phyloP scores from a whole-genome alignment of 2,797 vertebrate genomes.

The Bovichtus diacanthus region DNA sequence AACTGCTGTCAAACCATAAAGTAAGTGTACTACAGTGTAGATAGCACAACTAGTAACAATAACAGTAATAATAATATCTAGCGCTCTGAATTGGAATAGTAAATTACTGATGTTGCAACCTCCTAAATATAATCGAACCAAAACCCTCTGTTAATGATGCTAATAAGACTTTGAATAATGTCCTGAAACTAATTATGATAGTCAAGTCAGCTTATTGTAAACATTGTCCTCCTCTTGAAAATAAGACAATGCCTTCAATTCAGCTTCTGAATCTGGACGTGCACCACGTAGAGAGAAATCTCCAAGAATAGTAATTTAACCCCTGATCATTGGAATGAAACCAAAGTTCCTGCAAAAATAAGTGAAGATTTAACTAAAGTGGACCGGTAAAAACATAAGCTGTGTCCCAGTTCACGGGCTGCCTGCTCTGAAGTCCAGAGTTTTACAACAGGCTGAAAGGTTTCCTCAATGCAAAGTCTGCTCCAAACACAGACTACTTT shows the following conservation, averaged over 20 bases:
- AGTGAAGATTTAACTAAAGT: conserved; percentile 36
- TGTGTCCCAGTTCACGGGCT: conserved; percentile 36
- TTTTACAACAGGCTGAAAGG: not conserved
- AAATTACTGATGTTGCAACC: conserved; percentile 44
- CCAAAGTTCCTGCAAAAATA: conserved; percentile 27
- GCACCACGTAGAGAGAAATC: conserved; percentile 43
- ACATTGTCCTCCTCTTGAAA: conserved; percentile 53
- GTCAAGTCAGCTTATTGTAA: conserved; percentile 56
- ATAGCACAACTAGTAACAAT: conserved; percentile 52
- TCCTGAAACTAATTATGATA: conserved; percentile 27
- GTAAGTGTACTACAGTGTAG: conserved; percentile 41
- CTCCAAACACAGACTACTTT: not conserved
- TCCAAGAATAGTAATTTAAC: conserved; percentile 37
- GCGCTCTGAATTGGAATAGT: conserved; percentile 44
- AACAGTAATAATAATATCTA: conserved; percentile 51
- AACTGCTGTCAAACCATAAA: conserved; percentile 34
- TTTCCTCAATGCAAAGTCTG: not conserved
- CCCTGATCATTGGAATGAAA: conserved; percentile 60
- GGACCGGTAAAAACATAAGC: conserved; percentile 7
- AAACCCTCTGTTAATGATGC: conserved; percentile 24
- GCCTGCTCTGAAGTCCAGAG: conserved; percentile 29
- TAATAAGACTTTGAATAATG: conserved; percentile 36
- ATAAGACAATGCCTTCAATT: conserved; percentile 55
- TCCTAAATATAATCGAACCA: conserved; percentile 30
- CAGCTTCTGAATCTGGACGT: conserved; percentile 43